Base-by-base conservation (phyloP, 2,888 invertebrate genomes). In the Drosophila subquinaria region DNA sequence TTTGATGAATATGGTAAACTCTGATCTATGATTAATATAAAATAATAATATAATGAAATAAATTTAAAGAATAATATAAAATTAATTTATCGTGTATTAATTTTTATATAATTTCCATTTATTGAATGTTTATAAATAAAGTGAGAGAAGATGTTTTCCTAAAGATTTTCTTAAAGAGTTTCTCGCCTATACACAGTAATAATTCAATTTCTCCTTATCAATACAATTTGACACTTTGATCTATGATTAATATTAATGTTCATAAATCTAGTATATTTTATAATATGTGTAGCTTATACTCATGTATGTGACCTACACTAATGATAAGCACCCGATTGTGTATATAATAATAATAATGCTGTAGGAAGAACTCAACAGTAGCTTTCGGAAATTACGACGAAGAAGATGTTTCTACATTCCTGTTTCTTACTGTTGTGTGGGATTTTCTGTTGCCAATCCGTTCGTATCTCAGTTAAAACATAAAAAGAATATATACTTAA, bases 311-410 rank as follows among this genome's bases (percentile, higher is more conserved):
- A 61, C 52, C 15, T n/a, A 52, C 8, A n/a, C 0, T 4, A 15
- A 8, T 69, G 70, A 70, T 70, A 56, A 70, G 55, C 50, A 30
- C 0, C 35, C 8, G 48, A 61, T 42, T 47, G 13, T 8, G 40
- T 2, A 10, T 42, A 2, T 13, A 27, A 1, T 27, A 27, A 27
- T 27, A 23, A 11, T 1, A 53, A 27, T 11, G 6, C 40, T 33
- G 27, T 10, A 20, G 1, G 3, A 30, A 20, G 17, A 5, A 3
- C 36, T 1, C 11, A 27, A 8, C 51, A 69, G 70, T 69, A 35
- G 48, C 9, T n/a, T 2, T 13, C 43, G 9, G 9, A 9, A n/a
- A 30, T 15, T 30, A 8, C 20, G n/a, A 17, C 1, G 10, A 51
- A 30, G n/a, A 55, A 45, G 71, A 55, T 38, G 60, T 11, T 38